A percentile compares a stretch with the other conserved stretches of the same genome.
Evolutionary conservation across 2,113 vertebrate genomes (phyloP).

Genomic region (Ploceus nigricollis): DNA sequence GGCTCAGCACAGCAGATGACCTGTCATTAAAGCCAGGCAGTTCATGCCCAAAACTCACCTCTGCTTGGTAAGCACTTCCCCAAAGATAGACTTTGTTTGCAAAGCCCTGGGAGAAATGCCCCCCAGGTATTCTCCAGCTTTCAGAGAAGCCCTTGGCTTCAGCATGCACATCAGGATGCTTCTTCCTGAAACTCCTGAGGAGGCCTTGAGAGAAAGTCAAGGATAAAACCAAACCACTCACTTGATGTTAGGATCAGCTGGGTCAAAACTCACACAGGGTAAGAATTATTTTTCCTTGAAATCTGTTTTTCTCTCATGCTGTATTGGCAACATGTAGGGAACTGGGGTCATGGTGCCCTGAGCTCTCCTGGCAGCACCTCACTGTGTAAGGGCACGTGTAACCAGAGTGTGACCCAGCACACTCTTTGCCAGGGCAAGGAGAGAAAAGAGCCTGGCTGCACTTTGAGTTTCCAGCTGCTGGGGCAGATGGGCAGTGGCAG

Average conservation of each 20-base stretch:
- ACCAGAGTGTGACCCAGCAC: not conserved
- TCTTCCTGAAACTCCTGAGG: not conserved
- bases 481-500: not conserved
- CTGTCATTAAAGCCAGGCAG: not conserved
- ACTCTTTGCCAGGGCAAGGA: accelerated
- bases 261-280: not conserved
- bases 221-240: not conserved
- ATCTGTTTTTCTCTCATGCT: not conserved
- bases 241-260: not conserved
- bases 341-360: not conserved
- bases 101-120: not conserved
- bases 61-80: not conserved
- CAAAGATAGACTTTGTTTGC: not conserved
- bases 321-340: not conserved
- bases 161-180: not conserved
- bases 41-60: not conserved
- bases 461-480: not conserved
- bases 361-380: not conserved
- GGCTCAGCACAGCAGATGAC: not conserved
- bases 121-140: not conserved
- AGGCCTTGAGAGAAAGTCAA: not conserved
- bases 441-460: not conserved
- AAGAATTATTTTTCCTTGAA: not conserved
- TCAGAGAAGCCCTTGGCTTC: not conserved
- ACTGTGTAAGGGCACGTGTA: accelerated